Evolutionary conservation across 1,140 invertebrate genomes (phyloP).

Genomic region (Thereuonema tuberculata): DNA sequence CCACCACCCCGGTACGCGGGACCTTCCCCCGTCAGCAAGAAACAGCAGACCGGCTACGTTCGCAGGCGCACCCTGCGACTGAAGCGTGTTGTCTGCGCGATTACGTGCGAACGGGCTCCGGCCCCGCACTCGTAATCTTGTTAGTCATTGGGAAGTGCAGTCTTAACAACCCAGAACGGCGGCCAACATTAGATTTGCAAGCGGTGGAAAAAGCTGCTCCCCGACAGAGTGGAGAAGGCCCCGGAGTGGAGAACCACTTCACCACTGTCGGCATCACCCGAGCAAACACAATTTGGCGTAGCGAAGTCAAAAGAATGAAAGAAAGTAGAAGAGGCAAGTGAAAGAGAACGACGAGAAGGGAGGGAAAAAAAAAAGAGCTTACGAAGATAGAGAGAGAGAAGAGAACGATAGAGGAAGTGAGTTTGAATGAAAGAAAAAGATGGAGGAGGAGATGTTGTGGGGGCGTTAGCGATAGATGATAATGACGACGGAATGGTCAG

Average conservation of each 20-base stretch:
- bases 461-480: no score
- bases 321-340: not conserved
- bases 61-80: no score
- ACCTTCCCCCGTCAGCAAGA: no score
- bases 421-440: no score
- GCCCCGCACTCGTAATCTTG: no score
- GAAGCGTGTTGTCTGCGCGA: no score
- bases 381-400: not conserved
- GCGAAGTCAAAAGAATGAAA: not conserved
- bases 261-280: not conserved
- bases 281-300: conserved; percentile 5
- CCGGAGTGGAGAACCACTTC: not conserved
- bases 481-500: no score
- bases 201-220: not conserved
- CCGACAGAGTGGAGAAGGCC: not conserved
- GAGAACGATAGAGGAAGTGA: not conserved
- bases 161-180: not conserved
- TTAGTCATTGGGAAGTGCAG: no score
- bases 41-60: no score
- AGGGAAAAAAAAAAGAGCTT: not conserved
- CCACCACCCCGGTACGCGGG: no score
- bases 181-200: not conserved
- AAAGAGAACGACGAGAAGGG: not conserved
- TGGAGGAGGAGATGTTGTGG: no score
- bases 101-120: no score